These are phyloP conservation scores for Pseudomugil gertrudae DNA, from an alignment of 2,797 vertebrate species.

Conservation along the genomic window DNA sequence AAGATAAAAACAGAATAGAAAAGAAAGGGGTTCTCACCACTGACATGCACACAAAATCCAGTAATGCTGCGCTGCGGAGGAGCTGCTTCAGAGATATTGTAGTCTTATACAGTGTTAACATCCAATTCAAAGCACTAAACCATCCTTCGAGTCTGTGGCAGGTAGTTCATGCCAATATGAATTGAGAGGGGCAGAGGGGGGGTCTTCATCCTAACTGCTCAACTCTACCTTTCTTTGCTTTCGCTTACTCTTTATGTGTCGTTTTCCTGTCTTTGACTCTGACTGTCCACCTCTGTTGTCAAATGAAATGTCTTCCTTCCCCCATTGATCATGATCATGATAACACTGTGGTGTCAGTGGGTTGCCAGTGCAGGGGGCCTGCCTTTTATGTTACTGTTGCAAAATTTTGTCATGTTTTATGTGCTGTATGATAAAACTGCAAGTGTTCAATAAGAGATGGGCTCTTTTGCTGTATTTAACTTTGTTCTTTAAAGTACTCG, in stretches of 20 bases:
- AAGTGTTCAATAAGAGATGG: background rate
- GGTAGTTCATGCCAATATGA: slow-evolving; percentile 11
- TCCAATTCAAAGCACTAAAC: slow-evolving; percentile 9
- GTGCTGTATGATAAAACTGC: background rate
- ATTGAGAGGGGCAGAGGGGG: slow-evolving; percentile 7
- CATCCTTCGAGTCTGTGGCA: slow-evolving; percentile 26
- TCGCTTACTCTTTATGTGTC: slow-evolving; percentile 12
- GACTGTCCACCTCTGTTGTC: slow-evolving; percentile 49
- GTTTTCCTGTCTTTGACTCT: slow-evolving; percentile 42
- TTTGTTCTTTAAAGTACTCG: background rate
- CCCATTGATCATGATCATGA: slow-evolving; percentile 21
- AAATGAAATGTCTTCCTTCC: slow-evolving; percentile 20
- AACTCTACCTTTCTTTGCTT: slow-evolving; percentile 20
- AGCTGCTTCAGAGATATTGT: slow-evolving; percentile 2
- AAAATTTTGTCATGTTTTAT: background rate
- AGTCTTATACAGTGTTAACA: background rate
- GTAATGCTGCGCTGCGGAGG: background rate
- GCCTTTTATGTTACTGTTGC: slow-evolving; percentile 9
- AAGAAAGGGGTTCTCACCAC: slow-evolving; percentile 61
- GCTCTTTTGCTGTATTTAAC: background rate
- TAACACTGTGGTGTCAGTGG: slow-evolving; percentile 43
- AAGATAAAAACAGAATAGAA: background rate
- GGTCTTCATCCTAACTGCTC: slow-evolving; percentile 30
- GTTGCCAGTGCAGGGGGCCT: slow-evolving; percentile 30
- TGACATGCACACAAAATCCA: slow-evolving; percentile 16